phyloP scores from a whole-genome alignment of 1,140 invertebrate species.

The Drosophila littoralis region DNA sequence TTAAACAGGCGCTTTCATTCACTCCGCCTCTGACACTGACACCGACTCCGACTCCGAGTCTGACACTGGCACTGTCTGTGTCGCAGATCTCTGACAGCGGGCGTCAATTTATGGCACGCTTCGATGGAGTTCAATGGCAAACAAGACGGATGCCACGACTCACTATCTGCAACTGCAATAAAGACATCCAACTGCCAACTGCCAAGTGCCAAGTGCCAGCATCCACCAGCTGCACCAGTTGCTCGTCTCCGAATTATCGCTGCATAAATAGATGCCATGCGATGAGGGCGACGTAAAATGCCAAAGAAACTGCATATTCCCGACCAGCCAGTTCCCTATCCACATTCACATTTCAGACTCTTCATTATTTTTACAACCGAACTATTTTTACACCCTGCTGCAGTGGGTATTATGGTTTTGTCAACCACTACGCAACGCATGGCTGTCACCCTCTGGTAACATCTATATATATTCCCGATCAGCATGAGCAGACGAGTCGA shows the following conservation, averaged over 20 bases:
- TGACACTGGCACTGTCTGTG: conserved; percentile 20
- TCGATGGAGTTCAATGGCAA: conserved; percentile 79
- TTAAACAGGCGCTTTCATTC: neutral
- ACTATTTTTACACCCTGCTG: conserved; percentile 5
- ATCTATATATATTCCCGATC: too few relatives aligned
- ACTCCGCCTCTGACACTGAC: conserved; percentile 9
- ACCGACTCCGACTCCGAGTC: neutral
- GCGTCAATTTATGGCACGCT: conserved; percentile 82
- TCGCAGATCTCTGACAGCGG: conserved; percentile 41
- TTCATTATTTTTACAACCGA: conserved; percentile 56
- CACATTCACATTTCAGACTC: conserved; percentile 9
- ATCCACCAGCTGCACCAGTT: conserved; percentile 35
- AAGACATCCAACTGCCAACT: conserved; percentile 54
- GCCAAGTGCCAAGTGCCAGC: conserved; percentile 15
- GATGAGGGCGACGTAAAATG: conserved; percentile 25
- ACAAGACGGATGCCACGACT: conserved; percentile 5
- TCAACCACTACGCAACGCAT: neutral
- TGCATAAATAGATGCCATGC: conserved; percentile 67
- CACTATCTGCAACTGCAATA: conserved; percentile 39
- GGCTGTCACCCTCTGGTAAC: too few relatives aligned
- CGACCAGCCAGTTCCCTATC: neutral
- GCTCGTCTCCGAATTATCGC: conserved; percentile 72
- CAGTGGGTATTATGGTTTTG: conserved; percentile 8
- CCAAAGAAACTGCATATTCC: conserved; percentile 5
- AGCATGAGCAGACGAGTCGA: too few relatives aligned